Evolutionary conservation across 2,888 invertebrate species (phyloP), one percentile per base, ranked within the genome.

Genomic region (Sphinx pinastri): DNA sequence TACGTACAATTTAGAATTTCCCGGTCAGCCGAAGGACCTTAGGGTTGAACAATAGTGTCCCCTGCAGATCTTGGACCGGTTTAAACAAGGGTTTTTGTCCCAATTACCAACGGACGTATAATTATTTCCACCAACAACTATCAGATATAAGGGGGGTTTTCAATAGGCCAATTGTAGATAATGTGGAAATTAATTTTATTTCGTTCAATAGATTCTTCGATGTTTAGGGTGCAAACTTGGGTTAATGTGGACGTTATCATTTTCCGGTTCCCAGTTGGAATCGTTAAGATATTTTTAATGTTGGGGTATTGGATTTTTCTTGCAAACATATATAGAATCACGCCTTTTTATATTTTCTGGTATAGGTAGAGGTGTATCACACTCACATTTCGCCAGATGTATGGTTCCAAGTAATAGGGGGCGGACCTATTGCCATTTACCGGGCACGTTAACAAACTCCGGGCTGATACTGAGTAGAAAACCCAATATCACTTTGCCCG

Each of bases 11-110:
- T 93, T 91, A 82, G 81, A 87, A 91, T 90, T 88, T 82, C 83
- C 81, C 91, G 93, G 93, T 92, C 93, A 93, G 89, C 87, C 72
- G 71, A 71, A 75, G 68, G 51, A 75, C 78, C 72, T 76, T 76
- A 77, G 82, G 85, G 77, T 76, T 77, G 73, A 78, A 91, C 90
- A 92, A 92, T 89, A 80, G 85, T 90, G 93, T 93, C 93, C 90
- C 88, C 82, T 75, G 83, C 93, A 93, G 93, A 88, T 84, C 84
- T 82, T 82, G 82, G 85, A 81, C 82, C 82, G 84, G 82, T 87
- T 89, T 89, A 91, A 93, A 91, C 91, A 91, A 91, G 92, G 91
- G 90, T 86, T 90, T 91, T 90, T 88, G 83, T 85, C 86, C 87
- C 90, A 91, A 93, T 92, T 92, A 91, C 83, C 79, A 82, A 78